Evolutionary conservation across 1,140 invertebrate species (phyloP), one percentile per base, ranked within the genome.

Genomic region (Parapsyche elsis): DNA sequence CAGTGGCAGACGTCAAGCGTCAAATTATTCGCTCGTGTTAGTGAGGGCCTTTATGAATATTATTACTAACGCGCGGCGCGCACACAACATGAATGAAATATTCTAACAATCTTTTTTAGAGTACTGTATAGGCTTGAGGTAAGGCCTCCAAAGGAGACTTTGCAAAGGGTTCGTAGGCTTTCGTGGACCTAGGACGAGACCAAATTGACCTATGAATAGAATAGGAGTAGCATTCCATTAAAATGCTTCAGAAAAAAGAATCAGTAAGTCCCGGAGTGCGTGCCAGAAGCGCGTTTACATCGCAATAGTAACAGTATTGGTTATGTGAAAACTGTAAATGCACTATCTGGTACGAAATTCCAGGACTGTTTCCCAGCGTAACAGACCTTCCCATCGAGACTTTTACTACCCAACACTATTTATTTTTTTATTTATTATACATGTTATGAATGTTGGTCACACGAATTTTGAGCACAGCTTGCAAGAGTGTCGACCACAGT

Each of bases 311-410:
- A 86, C 86, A 83, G 23, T 87, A 87, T 84, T 84, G 82, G 85
- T 87, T 88, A 91, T 91, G 91, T 93, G 92, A 92, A 92, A 84
- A 88, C 92, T 98, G 97, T 98, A 98, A 98, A 98, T 98, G 97
- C 97, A 98, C 97, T 96, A 96, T 98, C 96, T 98, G 96, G 97
- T 98, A 98, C 96, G 96, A 96, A 95, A 97, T 93, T 92, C 91
- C 91, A 90, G 87, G 87, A 88, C 88, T 90, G 89, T 87, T 89
- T 85, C 84, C 71, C 82, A 64, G 24, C 82, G 49, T 23, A 5
- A 57, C 14, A 16, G 10, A 24, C n/a, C 7, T 45, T 5, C 24
- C 10, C 38, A 7, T 21, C 1, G n/a, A 45, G 5, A 10, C 26
- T 73, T 46, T 38, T 38, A 44, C 2, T 4, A 44, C 9, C 16